Conservation (phyloP, 1,140 invertebrate genomes). For the Anagrus nilaparvatae region DNA sequence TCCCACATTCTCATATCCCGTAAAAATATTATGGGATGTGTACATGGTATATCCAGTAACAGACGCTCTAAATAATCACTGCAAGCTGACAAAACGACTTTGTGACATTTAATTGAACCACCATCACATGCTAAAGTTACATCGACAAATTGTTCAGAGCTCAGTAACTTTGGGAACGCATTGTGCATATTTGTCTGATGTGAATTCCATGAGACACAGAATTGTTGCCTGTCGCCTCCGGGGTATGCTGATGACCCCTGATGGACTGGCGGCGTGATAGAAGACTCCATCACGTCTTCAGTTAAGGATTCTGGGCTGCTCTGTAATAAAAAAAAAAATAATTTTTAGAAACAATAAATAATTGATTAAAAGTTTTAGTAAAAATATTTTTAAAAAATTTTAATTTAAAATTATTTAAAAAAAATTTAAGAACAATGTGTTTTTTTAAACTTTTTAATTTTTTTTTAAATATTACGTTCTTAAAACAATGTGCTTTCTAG, state of each 20-base stretch:
- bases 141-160: constrained; percentile 80
- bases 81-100: constrained; percentile 72
- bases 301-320: constrained; percentile 14
- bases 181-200: constrained; percentile 51
- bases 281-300: constrained; percentile 30
- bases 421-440: too few relatives aligned
- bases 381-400: too few relatives aligned
- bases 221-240: constrained; percentile 38
- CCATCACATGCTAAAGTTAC: constrained; percentile 83
- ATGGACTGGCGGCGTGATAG: constrained; percentile 29
- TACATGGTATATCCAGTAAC: constrained; percentile 71
- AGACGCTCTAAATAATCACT: constrained; percentile 76
- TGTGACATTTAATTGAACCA: constrained; percentile 78
- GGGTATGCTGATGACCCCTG: constrained; percentile 22
- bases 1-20: constrained; percentile 67
- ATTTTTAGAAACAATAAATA: not conserved
- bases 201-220: constrained; percentile 57
- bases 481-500: too few relatives aligned
- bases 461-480: too few relatives aligned
- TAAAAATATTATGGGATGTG: constrained; percentile 77
- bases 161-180: constrained; percentile 68
- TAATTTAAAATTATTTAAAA: too few relatives aligned
- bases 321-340: constrained; percentile 17
- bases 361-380: too few relatives aligned
- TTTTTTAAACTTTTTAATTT: too few relatives aligned